Percentiles rank a stretch among this genome's conserved stretches.
Evolutionary conservation across 2,888 invertebrate genomes (phyloP).

Genomic region (Cheilosia scutellata): DNA sequence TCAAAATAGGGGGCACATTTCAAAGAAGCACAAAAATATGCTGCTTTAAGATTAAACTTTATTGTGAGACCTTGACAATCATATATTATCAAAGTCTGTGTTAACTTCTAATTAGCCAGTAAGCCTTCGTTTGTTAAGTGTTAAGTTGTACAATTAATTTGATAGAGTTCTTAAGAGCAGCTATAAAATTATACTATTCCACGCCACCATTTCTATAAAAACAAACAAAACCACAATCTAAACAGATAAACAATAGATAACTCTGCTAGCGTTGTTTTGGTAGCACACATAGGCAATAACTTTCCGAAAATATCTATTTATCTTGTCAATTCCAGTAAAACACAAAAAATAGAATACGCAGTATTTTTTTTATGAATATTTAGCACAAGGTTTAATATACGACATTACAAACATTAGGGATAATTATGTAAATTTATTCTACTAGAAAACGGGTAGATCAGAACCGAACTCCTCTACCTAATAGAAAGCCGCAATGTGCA

Average conservation of each 20-base stretch:
- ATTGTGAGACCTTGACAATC: neutral
- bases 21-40: neutral
- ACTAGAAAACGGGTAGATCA: neutral
- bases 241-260: neutral
- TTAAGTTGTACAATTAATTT: neutral
- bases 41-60: neutral
- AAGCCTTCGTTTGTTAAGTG: neutral
- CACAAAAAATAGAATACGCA: neutral
- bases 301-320: neutral
- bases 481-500: conserved; percentile 30
- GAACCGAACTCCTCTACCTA: neutral
- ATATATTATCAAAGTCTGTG: neutral
- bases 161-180: too few species aligned
- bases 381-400: neutral
- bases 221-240: neutral
- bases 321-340: neutral
- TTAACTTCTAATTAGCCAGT: neutral
- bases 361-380: neutral
- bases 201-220: too few species aligned
- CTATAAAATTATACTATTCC: neutral
- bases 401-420: neutral
- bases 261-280: neutral
- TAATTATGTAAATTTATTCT: conserved; percentile 30
- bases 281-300: neutral
- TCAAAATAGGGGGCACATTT: conserved; percentile 2